Evolutionary conservation across 2,888 invertebrate genomes (phyloP), one percentile per base, ranked within the genome.

Genomic region (Diarsia rubi): DNA sequence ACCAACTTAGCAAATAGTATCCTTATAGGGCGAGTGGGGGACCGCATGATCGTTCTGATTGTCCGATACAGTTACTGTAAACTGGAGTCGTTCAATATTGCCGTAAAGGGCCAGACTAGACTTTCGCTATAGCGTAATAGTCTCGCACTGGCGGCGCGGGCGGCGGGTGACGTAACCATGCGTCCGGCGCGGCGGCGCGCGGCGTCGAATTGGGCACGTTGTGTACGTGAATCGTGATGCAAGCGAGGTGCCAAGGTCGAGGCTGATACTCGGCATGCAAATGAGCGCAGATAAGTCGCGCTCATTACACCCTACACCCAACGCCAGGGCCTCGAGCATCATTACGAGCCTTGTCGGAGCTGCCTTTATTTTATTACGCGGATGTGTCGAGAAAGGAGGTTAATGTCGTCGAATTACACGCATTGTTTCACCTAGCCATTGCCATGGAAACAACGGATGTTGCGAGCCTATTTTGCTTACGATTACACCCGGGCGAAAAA

Each of bases 161-260:
- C 74, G 75, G 76, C 79, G 70, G 79, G 74, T 93, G 92, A 92
- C 92, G 92, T 91, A 89, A 93, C 75, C 75, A 77, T 78, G 77
- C 85, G 87, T 89, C 86, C 89, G 84, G 85, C 81, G 71, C 78
- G 78, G 78, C 37, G 37, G 37, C 37, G 37, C 37, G 37, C 8
- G 37, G 79, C 73, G 81, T 83, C 75, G 76, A 83, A 88, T 93
- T 93, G 91, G 89, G 90, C 90, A 90, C 90, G 91, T 92, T 88
- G 89, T 91, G 89, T 89, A 88, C 78, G 79, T 79, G 79, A 82
- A 87, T 88, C 89, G 88, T 91, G 91, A 88, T 92, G 92, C 92
- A 92, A 94, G 90, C 83, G 83, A 89, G 92, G 93, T 94, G 95
- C 93, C 95, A 96, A 96, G 96, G 96, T 95, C 96, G 95, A 91